Evolutionary conservation across 2,888 invertebrate species (phyloP).

Genomic region (Ormyrus thymus): DNA sequence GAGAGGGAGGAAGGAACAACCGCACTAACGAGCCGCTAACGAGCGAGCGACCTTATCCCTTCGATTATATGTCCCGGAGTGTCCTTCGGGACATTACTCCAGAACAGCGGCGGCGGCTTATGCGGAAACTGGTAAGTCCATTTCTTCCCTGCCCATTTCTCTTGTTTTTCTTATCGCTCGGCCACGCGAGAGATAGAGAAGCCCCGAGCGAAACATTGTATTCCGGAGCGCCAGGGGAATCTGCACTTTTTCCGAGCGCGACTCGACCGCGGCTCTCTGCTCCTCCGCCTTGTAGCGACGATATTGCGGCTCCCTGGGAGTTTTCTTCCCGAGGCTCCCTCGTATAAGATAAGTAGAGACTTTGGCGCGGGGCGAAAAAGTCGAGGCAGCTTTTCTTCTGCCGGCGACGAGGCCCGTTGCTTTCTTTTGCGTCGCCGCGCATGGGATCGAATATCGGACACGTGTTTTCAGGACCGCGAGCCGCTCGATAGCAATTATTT

Average conservation of each 20-base stretch:
- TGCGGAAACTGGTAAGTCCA: slow-evolving; percentile 46
- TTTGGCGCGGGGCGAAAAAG: slow-evolving; percentile 18
- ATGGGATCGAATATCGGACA: slow-evolving; percentile 41
- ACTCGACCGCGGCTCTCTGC: background rate
- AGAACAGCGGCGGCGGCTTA: background rate
- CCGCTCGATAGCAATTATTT: slow-evolving; percentile 45
- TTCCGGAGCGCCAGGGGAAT: slow-evolving; percentile 14
- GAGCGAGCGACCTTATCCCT: slow-evolving; percentile 59
- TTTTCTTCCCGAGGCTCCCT: background rate
- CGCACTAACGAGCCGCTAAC: slow-evolving; percentile 61
- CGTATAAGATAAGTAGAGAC: slow-evolving; percentile 44
- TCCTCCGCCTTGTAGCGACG: background rate
- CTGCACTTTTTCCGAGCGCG: background rate
- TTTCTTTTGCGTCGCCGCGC: background rate
- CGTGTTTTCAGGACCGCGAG: slow-evolving; percentile 36
- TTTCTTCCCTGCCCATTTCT: slow-evolving; percentile 28
- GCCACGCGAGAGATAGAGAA: slow-evolving; percentile 22
- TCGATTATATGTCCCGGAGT: slow-evolving; percentile 54
- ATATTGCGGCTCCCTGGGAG: background rate
- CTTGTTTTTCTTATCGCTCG: slow-evolving; percentile 38
- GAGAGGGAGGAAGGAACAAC: slow-evolving; percentile 10
- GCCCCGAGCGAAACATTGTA: slow-evolving; percentile 9
- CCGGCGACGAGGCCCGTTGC: background rate
- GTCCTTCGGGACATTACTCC: slow-evolving; percentile 50
- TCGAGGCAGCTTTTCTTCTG: background rate